These are phyloP conservation scores for Rhopalosiphum nymphaeae DNA, from an alignment of 2,888 invertebrate genomes.

Conservation along the genomic window DNA sequence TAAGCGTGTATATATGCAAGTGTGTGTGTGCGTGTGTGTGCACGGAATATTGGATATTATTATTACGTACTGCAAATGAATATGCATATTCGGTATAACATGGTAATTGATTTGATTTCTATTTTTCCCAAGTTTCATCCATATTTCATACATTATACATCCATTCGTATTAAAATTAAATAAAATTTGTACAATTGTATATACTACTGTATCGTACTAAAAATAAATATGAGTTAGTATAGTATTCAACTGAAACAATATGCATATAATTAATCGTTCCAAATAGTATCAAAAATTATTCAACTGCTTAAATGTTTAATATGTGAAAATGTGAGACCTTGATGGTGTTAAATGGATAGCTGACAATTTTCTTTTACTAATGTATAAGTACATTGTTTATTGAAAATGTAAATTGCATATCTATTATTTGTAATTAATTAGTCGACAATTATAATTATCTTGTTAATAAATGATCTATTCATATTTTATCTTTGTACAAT, in stretches of 20 bases:
- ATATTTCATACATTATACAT: not conserved
- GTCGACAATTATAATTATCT: not conserved
- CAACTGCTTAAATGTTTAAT: not conserved
- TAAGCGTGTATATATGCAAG: not conserved
- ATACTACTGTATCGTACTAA: not conserved
- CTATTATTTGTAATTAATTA: not conserved
- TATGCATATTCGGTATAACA: not conserved
- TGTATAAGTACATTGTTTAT: not conserved
- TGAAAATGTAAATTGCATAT: not conserved
- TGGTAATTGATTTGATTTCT: conserved; percentile 3
- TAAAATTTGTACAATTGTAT: not conserved
- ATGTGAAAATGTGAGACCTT: not conserved
- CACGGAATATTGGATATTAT: not conserved
- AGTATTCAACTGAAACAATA: not conserved
- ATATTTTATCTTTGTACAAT: not conserved
- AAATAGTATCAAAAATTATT: not conserved
- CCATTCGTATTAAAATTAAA: not conserved
- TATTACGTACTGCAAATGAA: not conserved
- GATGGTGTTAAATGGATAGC: not conserved
- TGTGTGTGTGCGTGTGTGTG: not conserved
- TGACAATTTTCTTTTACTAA: not conserved
- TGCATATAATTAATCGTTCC: not conserved
- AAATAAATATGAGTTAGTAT: not conserved
- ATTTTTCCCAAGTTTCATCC: not conserved
- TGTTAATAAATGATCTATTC: not conserved